These are phyloP conservation scores for cat (Felis catus) DNA, from an alignment of 2,113 vertebrate species.

Conservation along the genomic window F.catus_Fca126_mat1.0 CM031420.1:125630501-125631000, in stretches of 20 bases:
- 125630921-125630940: constrained; percentile 84
- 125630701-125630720: constrained; percentile 92
- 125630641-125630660: constrained; percentile 93
- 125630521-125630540: constrained; percentile 40
- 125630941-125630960: constrained; percentile 78
- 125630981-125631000: constrained; percentile 78
- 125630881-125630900: constrained; percentile 77
- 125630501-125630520: constrained; percentile 63
- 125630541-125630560: constrained; percentile 77
- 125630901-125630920: constrained; percentile 80
- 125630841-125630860: constrained; percentile 5
- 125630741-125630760: constrained; percentile 91
- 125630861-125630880: constrained; percentile 3
- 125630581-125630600: constrained; percentile 86
- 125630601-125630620: constrained; percentile 87
- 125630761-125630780: constrained; percentile 93
- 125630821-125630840: constrained; percentile 84
- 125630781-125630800: constrained; percentile 90
- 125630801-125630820: constrained; percentile 88
- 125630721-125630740: constrained; percentile 91
- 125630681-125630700: constrained; percentile 93
- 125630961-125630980: constrained; percentile 79
- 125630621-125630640: constrained; percentile 92
- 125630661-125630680: constrained; percentile 94
- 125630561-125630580: constrained; percentile 81